A percentile compares a stretch with the other conserved stretches of the same genome.
These are phyloP conservation scores for Eulemur coronatus DNA, from an alignment of 2,797 vertebrate species.

Conservation along the genomic window DNA sequence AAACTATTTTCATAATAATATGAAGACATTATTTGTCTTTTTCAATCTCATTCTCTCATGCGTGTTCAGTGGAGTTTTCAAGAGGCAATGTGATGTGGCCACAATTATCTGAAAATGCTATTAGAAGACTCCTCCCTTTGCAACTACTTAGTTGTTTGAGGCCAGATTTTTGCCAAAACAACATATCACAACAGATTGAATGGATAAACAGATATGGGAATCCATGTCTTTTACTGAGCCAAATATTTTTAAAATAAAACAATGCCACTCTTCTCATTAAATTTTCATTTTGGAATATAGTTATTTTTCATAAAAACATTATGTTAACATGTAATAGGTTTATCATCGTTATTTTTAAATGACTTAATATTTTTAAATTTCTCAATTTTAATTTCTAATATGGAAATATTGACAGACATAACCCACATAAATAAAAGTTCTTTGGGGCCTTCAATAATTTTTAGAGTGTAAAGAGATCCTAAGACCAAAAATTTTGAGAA, in stretches of 20 bases:
- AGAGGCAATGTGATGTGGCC: neutral
- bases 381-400: constrained; percentile 38
- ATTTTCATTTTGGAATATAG: neutral
- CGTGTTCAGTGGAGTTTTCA: neutral
- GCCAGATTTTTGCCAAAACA: constrained; percentile 20
- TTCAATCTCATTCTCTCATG: neutral
- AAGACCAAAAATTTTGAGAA: neutral
- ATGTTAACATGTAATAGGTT: neutral
- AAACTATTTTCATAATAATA: neutral
- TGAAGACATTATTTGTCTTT: neutral
- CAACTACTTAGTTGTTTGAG: neutral
- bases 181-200: neutral
- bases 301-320: constrained; percentile 1
- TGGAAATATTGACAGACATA: neutral
- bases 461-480: neutral
- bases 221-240: neutral
- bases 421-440: neutral
- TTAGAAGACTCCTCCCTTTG: neutral
- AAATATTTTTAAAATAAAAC: constrained; percentile 15
- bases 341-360: neutral
- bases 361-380: neutral
- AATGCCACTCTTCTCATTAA: neutral
- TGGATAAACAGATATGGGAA: neutral
- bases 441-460: neutral
- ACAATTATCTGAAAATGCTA: neutral